Base-by-base conservation (phyloP, 2,113 vertebrate species). In the Eidolon helvum region DNA sequence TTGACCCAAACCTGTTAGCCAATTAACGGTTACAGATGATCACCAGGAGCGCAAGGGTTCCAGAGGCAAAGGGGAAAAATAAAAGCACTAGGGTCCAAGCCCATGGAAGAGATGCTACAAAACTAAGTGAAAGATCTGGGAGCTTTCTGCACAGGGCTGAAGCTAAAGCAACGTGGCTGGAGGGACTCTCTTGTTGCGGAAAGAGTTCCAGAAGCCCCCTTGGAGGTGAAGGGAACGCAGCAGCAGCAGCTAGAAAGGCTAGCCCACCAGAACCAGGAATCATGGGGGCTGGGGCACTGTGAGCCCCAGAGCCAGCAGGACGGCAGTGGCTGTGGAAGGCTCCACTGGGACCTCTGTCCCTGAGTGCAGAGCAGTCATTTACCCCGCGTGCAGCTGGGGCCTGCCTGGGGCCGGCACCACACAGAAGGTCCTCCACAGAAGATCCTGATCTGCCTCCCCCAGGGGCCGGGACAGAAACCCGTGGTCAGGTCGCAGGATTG, bases 351-450 rank as follows among this genome's bases (percentile, higher is more conserved):
- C 90, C 82, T 82, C 28, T 2, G 63, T 35, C 69, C 18, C 0
- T 35, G 85, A 87, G 69, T 59, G 79, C 94, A 80, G 43, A 53
- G 69, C 6, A 78, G 66, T 74, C 79, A 71, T 72, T 93, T 71
- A 35, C 65, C 69, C 79, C 14, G 30, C 9, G 18, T 59, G 55
- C 97, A 96, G 93, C 96, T 97, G 96, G 87, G 96, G 71, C 91
- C 91, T 94, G 91, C 33, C 63, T 50, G 79, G 77, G 66, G 55
- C 38, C 69, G 45, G 35, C 65, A 71, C 28, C 87, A 82, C 30
- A 33, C 14, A n/a, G 15, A 43, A 35, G 0, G 69, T 1, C 33
- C 66, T 84, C 45, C 72, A 40, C 33, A 18, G 79, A 91, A 63
- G 43, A 77, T 68, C 88, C 69, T 68, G 69, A 66, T 35, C 53